Evolutionary conservation across 1,140 invertebrate species (phyloP), one percentile per base, ranked within the genome.

Genomic region (Branchinecta lynchi): DNA sequence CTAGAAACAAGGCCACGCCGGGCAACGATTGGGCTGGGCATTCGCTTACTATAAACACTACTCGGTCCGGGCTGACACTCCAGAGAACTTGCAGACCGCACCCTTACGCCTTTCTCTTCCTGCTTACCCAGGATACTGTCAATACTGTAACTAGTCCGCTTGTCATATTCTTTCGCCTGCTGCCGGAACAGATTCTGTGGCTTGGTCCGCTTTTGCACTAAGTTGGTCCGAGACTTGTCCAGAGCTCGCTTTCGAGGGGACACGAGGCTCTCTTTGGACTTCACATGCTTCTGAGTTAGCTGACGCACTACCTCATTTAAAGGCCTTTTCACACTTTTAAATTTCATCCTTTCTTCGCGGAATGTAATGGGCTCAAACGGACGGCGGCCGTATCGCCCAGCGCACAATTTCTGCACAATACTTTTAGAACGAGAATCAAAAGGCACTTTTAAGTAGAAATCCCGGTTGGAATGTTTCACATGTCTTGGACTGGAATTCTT

Each of bases 401-500:
- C 51, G 17, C 12, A 15, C 17, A 60, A 6, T 20, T 60, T 60
- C 17, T 60, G 51, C 51, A 60, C 51, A 15, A 60, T 60, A 60
- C 51, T 60, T 60, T 60, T 60, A 15, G 51, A 3, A 60, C 51
- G 51, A 6, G 51, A 60, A 15, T 20, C 51, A 15, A 20, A 12
- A 60, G 51, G 51, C 51, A 60, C 51, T 60, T 60, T 60, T 60
- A 60, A 20, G 17, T 60, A 60, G 51, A 60, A 60, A 60, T 60
- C 51, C 51, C 51, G 51, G 17, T 12, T 15, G 51, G 51, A 60
- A 60, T 60, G 51, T 60, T 60, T 60, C 17, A 60, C 17, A 60
- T 60, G 17, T 60, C 51, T 12, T 15, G 51, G 51, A 60, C 51
- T 60, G 51, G 12, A 60, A 15, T 60, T 12, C 17, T 60, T 60